Percentiles rank a stretch among this genome's conserved stretches.
phyloP scores from a whole-genome alignment of 2,797 vertebrate genomes.

The Centroberyx gerrardi region DNA sequence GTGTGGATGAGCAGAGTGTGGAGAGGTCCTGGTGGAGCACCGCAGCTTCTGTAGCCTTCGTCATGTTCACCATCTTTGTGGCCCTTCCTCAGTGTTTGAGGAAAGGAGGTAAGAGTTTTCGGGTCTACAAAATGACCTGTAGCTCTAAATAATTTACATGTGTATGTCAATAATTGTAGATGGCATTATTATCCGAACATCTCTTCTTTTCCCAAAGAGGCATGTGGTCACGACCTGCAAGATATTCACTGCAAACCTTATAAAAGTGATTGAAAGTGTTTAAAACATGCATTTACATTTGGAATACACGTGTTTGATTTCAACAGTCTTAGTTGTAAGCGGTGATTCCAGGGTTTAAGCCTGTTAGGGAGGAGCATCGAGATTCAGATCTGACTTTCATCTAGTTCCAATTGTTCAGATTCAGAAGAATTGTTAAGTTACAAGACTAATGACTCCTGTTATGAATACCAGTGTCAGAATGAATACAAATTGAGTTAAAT shows the following conservation, averaged over 20 bases:
- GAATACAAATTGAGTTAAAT: too few species aligned
- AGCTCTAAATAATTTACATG: background rate
- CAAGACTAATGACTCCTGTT: too few species aligned
- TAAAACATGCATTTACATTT: too few species aligned
- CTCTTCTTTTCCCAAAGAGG: background rate
- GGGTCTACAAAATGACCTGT: background rate
- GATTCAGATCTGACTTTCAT: too few species aligned
- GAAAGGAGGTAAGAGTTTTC: conserved; percentile 69
- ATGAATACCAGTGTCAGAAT: too few species aligned
- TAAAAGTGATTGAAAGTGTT: too few species aligned
- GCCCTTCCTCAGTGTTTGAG: conserved; percentile 76
- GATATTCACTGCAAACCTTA: background rate
- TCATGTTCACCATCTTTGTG: conserved; percentile 76
- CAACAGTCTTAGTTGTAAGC: background rate
- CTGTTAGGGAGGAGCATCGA: too few species aligned
- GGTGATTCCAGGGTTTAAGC: background rate
- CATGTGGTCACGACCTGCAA: background rate
- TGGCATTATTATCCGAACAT: background rate
- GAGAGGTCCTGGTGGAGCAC: conserved; percentile 85
- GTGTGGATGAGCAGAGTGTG: conserved; percentile 63
- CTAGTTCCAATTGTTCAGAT: too few species aligned
- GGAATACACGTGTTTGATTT: too few species aligned
- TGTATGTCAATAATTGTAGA: too few species aligned
- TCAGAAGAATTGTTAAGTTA: too few species aligned
- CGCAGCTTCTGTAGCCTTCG: conserved; percentile 80